These are phyloP conservation scores for Oreohelix idahoensis DNA, from an alignment of 1,140 invertebrate species.

Conservation along the genomic window DNA sequence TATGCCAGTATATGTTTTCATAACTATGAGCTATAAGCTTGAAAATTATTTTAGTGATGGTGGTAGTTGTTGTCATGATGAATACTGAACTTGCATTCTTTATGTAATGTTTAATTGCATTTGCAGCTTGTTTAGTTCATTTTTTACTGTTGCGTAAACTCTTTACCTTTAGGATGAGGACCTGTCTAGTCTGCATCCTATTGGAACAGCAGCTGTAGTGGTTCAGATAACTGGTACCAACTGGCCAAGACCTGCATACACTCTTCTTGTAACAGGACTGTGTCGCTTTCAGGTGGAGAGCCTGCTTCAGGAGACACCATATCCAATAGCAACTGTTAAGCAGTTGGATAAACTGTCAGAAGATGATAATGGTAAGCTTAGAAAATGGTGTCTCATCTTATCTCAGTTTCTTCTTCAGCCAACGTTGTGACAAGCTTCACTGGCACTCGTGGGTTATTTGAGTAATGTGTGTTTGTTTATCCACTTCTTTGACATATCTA, in stretches of 20 bases:
- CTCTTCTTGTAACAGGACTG: slow-evolving; percentile 75
- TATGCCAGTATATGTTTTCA: too few relatives aligned
- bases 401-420: too few relatives aligned
- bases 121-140: too few relatives aligned
- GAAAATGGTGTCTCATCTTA: not conserved
- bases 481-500: too few relatives aligned
- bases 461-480: too few relatives aligned
- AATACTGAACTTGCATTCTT: too few relatives aligned
- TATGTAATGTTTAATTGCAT: too few relatives aligned
- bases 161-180: slow-evolving; percentile 57
- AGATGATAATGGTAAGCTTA: slow-evolving; percentile 58
- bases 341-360: slow-evolving; percentile 74
- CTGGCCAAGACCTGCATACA: slow-evolving; percentile 76
- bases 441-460: too few relatives aligned
- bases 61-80: too few relatives aligned
- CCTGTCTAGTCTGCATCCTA: slow-evolving; percentile 68
- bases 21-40: too few relatives aligned
- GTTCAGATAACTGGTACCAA: slow-evolving; percentile 77
- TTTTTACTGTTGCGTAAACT: not conserved
- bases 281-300: slow-evolving; percentile 75
- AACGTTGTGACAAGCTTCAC: too few relatives aligned
- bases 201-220: slow-evolving; percentile 76
- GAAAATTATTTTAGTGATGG: too few relatives aligned
- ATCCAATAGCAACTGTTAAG: slow-evolving; percentile 74
- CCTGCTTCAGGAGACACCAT: slow-evolving; percentile 75